Conservation (phyloP, 2,797 vertebrate species). For the Lagorchestes hirsutus region DNA sequence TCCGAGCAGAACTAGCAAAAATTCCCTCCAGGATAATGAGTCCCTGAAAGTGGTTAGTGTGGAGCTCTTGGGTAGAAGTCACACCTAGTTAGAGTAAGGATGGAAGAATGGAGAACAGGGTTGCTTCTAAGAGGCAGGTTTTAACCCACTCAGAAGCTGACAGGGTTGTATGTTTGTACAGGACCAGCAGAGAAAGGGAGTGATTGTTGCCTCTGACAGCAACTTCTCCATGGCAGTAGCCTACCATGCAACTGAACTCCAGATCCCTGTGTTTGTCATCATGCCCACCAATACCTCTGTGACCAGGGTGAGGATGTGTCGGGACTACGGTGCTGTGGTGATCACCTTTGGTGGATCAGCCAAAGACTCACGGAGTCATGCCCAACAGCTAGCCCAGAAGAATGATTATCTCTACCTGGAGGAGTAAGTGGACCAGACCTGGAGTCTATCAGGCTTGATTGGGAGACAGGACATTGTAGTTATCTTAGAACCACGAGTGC, state of each 20-base stretch:
- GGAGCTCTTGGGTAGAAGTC: not conserved
- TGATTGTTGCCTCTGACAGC: slow-evolving; percentile 92
- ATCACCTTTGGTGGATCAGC: slow-evolving; percentile 90
- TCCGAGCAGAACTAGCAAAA: not conserved
- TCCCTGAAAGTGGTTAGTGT: not conserved
- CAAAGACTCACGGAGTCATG: slow-evolving; percentile 89
- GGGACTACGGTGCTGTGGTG: slow-evolving; percentile 93
- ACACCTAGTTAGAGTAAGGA: not conserved
- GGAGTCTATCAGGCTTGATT: not conserved
- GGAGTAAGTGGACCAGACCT: slow-evolving; percentile 88
- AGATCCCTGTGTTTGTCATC: slow-evolving; percentile 91
- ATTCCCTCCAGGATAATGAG: not conserved
- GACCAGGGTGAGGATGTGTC: slow-evolving; percentile 88
- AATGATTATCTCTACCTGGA: slow-evolving; percentile 93
- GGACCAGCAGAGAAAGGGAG: slow-evolving; percentile 94
- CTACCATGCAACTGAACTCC: slow-evolving; percentile 91
- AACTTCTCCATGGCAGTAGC: slow-evolving; percentile 94
- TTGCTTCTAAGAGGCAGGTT: not conserved
- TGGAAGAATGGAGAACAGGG: not conserved
- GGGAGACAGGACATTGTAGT: not conserved
- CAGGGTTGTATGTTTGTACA: slow-evolving; percentile 69
- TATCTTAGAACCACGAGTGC: not conserved
- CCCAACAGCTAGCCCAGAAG: slow-evolving; percentile 89
- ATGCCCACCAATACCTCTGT: slow-evolving; percentile 89
- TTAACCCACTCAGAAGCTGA: not conserved